Conservation (phyloP, 2,113 vertebrate genomes). For the Candoia aspera region DNA sequence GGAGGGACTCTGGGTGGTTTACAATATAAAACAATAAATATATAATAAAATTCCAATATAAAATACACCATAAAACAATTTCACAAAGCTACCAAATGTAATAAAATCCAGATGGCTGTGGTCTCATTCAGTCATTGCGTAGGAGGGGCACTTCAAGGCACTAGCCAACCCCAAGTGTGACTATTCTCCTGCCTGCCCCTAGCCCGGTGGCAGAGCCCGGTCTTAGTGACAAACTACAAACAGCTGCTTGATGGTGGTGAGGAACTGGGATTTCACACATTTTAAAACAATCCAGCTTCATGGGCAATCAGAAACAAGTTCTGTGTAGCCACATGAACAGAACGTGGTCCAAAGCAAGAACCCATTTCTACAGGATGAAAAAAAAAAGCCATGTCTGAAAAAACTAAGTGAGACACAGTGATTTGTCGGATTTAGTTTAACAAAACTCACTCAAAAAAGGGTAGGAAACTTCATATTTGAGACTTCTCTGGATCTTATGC, state of each 20-base stretch:
- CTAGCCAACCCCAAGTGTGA: no score
- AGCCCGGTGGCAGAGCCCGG: no score
- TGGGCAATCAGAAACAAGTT: background rate
- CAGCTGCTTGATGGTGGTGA: no score
- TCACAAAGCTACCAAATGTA: no score
- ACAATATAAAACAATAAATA: no score
- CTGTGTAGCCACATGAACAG: background rate
- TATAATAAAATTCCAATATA: no score
- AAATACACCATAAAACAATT: no score
- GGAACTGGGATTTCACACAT: background rate
- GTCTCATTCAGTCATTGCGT: no score
- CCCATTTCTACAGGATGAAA: background rate
- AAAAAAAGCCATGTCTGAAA: background rate
- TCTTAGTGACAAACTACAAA: background rate
- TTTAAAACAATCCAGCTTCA: background rate
- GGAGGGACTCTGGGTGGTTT: no score
- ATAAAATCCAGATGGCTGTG: no score
- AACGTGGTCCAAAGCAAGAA: background rate
- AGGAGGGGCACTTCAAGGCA: no score
- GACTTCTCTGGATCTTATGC: background rate
- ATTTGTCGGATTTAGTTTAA: background rate
- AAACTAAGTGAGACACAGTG: background rate
- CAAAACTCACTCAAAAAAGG: background rate
- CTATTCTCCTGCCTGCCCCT: no score
- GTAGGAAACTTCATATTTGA: background rate